Percentiles rank a stretch among this genome's conserved stretches.
phyloP scores from a whole-genome alignment of 2,113 vertebrate genomes.

The Cinclus mexicanus region DNA sequence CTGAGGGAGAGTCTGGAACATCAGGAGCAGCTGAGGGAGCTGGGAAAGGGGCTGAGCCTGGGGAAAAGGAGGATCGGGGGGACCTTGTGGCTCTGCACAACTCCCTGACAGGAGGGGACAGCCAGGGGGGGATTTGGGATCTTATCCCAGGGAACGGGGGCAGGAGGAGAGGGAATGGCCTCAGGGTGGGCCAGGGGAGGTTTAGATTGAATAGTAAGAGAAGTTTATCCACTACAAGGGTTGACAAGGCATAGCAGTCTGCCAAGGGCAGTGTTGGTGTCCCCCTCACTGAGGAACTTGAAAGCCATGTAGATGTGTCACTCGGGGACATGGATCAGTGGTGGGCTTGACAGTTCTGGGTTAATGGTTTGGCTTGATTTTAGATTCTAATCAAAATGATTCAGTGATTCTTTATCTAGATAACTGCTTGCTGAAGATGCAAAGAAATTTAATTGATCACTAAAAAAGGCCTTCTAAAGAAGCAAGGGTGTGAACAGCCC shows the following conservation, averaged over 20 bases:
- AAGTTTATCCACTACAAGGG: background rate
- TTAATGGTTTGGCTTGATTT: fast-evolving
- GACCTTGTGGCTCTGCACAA: background rate
- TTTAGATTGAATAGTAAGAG: background rate
- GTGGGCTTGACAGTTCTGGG: background rate
- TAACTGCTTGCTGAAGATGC: background rate
- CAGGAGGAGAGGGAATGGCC: fast-evolving
- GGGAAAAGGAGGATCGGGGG: background rate
- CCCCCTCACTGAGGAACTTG: background rate
- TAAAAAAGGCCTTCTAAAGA: background rate
- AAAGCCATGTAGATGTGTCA: background rate
- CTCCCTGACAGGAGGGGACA: background rate
- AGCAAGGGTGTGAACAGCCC: fast-evolving
- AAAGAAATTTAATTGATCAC: background rate
- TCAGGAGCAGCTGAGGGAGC: fast-evolving
- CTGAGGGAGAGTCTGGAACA: fast-evolving
- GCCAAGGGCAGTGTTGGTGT: too few relatives aligned
- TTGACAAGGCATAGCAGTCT: background rate
- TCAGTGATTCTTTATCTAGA: too few relatives aligned
- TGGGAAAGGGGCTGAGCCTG: background rate
- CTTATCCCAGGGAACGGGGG: background rate
- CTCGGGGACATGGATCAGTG: too few relatives aligned
- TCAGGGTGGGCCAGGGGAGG: background rate
- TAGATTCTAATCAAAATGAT: background rate
- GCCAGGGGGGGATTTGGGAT: fast-evolving